Percentiles rank a stretch among this genome's conserved stretches.
These are phyloP conservation scores for Eulithis prunata DNA, from an alignment of 2,888 invertebrate species.

Conservation along the genomic window DNA sequence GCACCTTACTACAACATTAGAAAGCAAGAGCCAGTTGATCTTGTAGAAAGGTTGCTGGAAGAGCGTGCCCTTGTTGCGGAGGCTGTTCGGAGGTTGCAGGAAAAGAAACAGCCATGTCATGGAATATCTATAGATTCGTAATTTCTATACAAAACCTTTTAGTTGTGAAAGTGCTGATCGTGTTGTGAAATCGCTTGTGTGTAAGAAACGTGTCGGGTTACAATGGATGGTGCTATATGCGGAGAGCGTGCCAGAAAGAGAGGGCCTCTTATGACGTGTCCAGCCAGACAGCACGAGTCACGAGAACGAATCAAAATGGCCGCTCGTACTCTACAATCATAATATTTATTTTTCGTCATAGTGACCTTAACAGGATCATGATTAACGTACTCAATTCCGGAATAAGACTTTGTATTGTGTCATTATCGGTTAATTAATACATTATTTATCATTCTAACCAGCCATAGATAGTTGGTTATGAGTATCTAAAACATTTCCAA, in stretches of 20 bases:
- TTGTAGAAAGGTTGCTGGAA: slow-evolving; percentile 77
- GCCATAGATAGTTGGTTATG: not conserved
- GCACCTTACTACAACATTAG: slow-evolving; percentile 81
- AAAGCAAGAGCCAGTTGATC: slow-evolving; percentile 82
- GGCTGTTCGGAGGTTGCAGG: slow-evolving; percentile 80
- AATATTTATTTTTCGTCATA: slow-evolving; percentile 83
- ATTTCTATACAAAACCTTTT: slow-evolving; percentile 81
- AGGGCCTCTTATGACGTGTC: slow-evolving; percentile 80
- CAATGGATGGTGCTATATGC: slow-evolving; percentile 85
- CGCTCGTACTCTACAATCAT: slow-evolving; percentile 82
- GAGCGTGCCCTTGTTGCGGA: slow-evolving; percentile 82
- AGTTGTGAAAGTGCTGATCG: slow-evolving; percentile 83
- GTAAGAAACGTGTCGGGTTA: slow-evolving; percentile 83
- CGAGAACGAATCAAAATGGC: slow-evolving; percentile 83
- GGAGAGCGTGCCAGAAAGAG: slow-evolving; percentile 79
- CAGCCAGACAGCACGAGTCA: slow-evolving; percentile 78
- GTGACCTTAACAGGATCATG: slow-evolving; percentile 83
- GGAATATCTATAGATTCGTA: slow-evolving; percentile 82
- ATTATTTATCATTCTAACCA: slow-evolving; percentile 26
- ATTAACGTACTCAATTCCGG: slow-evolving; percentile 82
- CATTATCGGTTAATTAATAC: not conserved
- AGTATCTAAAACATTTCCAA: slow-evolving; percentile 59
- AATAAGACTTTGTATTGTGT: slow-evolving; percentile 65
- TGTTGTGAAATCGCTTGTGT: slow-evolving; percentile 84
- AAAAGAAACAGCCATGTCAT: slow-evolving; percentile 79